Evolutionary conservation across 2,888 invertebrate species (phyloP).

Genomic region (Epiblema foenella): DNA sequence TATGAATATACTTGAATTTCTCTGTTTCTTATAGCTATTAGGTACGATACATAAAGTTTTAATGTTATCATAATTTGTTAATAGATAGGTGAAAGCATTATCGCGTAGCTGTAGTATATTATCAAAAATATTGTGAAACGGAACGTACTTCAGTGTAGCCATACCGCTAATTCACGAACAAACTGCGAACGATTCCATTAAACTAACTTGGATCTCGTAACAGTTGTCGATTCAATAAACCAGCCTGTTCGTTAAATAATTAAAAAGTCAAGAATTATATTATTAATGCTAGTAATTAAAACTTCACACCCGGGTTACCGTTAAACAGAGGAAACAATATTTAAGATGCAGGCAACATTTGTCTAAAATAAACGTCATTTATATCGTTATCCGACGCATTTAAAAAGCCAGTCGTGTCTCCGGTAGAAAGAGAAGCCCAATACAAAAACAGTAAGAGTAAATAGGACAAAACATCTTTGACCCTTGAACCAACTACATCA

Average conservation of each 20-base stretch:
- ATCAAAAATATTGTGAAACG: neutral
- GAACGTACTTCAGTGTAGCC: slow-evolving; percentile 16
- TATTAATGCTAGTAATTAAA: neutral
- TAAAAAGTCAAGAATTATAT: neutral
- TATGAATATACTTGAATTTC: no score
- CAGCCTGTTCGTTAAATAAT: neutral
- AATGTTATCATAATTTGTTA: no score
- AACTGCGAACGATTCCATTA: neutral
- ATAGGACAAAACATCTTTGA: slow-evolving; percentile 48
- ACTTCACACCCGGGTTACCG: neutral
- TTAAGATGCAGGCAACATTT: slow-evolving; percentile 4
- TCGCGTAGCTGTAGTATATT: no score
- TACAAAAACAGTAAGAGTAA: slow-evolving; percentile 35
- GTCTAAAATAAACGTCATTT: slow-evolving; percentile 4
- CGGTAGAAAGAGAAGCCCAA: slow-evolving; percentile 49
- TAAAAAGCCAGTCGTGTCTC: slow-evolving; percentile 48
- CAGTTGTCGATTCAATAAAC: neutral
- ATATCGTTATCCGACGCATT: slow-evolving; percentile 53
- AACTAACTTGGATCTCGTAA: neutral
- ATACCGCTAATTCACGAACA: neutral
- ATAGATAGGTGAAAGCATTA: no score
- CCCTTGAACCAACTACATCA: slow-evolving; percentile 40
- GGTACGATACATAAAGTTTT: no score
- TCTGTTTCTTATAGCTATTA: no score
- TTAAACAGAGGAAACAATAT: neutral